phyloP scores from a whole-genome alignment of 2,797 vertebrate species.

The Loriculus beryllinus region DNA sequence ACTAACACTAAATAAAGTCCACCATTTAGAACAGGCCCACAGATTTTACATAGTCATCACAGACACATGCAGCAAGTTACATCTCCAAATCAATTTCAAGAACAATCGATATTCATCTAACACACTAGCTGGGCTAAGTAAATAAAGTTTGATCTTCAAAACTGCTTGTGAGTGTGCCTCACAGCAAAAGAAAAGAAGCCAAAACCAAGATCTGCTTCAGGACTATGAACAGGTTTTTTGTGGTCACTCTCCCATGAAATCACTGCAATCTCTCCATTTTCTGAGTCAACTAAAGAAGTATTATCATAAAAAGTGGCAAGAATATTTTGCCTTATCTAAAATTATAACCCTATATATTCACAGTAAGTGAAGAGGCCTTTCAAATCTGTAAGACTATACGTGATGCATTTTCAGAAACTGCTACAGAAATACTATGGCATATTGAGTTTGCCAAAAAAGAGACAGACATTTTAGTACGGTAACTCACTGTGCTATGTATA shows the following conservation, averaged over 20 bases:
- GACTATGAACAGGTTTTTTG: not conserved
- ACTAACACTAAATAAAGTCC: not conserved
- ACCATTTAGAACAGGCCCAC: not conserved
- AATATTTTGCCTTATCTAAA: slow-evolving; percentile 36
- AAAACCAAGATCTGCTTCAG: not conserved
- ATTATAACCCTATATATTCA: not conserved
- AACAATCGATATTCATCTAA: slow-evolving; percentile 24
- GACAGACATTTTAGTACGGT: not conserved
- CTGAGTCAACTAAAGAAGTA: not conserved
- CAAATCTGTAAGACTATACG: not conserved
- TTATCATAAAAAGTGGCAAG: not conserved
- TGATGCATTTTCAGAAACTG: not conserved
- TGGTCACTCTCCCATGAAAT: slow-evolving; percentile 33
- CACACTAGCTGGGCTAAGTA: not conserved
- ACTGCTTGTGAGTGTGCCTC: not conserved
- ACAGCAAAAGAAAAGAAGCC: not conserved
- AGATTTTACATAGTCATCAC: not conserved
- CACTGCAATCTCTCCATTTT: slow-evolving; percentile 5
- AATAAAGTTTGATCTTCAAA: not conserved
- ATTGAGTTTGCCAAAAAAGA: not conserved
- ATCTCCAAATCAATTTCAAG: not conserved
- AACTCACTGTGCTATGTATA: not conserved
- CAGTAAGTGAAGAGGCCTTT: not conserved
- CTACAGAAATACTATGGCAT: not conserved
- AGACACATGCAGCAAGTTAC: not conserved